Percentiles rank a stretch among this genome's conserved stretches.
These are phyloP conservation scores for Lasioglossum calceatum DNA, from an alignment of 2,888 invertebrate genomes.

Conservation along the genomic window DNA sequence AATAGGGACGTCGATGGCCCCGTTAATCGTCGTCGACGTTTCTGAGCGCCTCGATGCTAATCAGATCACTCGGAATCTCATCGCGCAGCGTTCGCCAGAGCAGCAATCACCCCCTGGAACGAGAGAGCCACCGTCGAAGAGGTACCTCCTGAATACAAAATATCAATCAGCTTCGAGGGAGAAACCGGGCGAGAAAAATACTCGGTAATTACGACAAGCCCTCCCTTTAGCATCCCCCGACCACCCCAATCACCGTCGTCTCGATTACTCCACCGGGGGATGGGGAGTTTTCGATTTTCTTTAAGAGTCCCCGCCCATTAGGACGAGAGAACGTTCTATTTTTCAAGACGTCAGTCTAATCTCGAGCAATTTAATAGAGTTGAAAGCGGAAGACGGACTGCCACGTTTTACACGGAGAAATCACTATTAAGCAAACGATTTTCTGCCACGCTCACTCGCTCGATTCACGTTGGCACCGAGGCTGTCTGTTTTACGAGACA, in stretches of 20 bases:
- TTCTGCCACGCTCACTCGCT: neutral
- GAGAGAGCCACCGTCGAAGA: conserved; percentile 29
- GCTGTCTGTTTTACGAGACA: neutral
- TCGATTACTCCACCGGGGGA: conserved; percentile 71
- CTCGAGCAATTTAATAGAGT: conserved; percentile 17
- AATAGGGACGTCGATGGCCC: neutral
- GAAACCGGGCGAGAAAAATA: conserved; percentile 80
- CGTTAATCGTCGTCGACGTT: conserved; percentile 34
- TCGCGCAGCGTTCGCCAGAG: neutral
- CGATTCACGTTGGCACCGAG: neutral
- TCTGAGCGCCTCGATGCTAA: conserved; percentile 34
- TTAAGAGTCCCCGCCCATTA: conserved; percentile 54
- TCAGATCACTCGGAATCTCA: conserved; percentile 34
- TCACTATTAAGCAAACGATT: conserved; percentile 2
- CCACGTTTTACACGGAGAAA: conserved; percentile 7
- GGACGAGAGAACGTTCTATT: conserved; percentile 42
- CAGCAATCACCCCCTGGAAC: conserved; percentile 13
- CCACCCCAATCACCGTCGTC: conserved; percentile 74
- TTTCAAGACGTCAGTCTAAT: conserved; percentile 44
- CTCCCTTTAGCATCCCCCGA: conserved; percentile 60
- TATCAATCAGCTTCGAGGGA: conserved; percentile 82
- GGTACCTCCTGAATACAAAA: conserved; percentile 81
- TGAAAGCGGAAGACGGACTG: neutral
- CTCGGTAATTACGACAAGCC: conserved; percentile 81
- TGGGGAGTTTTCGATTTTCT: conserved; percentile 64